Evolutionary conservation across 2,113 vertebrate genomes (phyloP), one percentile per base, ranked within the genome.

Genomic region (Dasyurus viverrinus): DNA sequence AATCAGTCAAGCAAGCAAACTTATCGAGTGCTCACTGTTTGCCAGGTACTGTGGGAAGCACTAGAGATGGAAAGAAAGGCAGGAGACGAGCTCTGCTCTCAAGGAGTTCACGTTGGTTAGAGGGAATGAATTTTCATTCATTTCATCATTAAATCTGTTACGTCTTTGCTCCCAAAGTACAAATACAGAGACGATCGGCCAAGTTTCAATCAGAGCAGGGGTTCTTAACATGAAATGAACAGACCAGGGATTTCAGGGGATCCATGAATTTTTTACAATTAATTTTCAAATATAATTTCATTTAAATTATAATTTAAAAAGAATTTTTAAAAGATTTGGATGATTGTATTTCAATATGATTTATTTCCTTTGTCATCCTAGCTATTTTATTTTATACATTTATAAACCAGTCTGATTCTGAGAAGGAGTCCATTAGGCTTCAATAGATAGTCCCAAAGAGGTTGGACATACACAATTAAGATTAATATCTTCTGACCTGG

Each of bases 101-200:
- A 36, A 68, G 30, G 30, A 36, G 27, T 68, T 68, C 27, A 14
- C 12, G 30, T 68, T 36, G 60, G 30, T 30, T 68, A 68, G 60
- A 14, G 60, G 30, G 30, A 60, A 60, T 60, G 19, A 53, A 68
- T 53, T 92, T 76, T 53, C 48, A 26, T 1, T 54, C 90, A 53
- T 47, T 14, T 48, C 54, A 23, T 92, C 96, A 5, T 91, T 95
- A 93, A 96, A 93, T 11, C 76, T 26, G 90, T 84, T 90, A 19
- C 36, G 5, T 94, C 68, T 95, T 93, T 93, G 42, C 25, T 24
- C 89, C 76, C 6, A 42, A 12, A 76, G 36, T 93, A 36, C 76
- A 57, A 93, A 46, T 94, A 36, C 2, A 92, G 68, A 53, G 94
- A 94, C 30, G 92, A 50, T 91, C 90, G 91, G 89, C 30, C 36